Base-by-base conservation (phyloP, 2,113 vertebrate genomes). In the Cyprinus carpio region DNA sequence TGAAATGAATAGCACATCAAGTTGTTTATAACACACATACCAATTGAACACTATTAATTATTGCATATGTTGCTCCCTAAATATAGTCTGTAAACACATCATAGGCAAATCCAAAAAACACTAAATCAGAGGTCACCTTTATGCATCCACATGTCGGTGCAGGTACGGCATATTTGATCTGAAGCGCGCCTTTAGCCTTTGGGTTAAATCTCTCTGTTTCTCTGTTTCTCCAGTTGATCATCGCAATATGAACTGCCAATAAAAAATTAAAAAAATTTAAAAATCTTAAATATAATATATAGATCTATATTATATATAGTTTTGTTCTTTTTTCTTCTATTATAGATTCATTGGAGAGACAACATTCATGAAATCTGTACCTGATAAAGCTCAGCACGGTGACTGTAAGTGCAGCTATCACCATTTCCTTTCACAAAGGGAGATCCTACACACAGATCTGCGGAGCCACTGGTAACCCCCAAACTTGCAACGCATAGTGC, bases 381-480 rank as follows among this genome's bases (percentile, higher is more conserved):
- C 79, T 81, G 79, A 34, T 25, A 40, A 40, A 79, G 7, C 4
- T 75, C 74, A 75, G 43, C 4, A 77, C 8, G 51, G 20, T n/a
- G 69, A 74, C 13, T 74, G 29, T 37, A 56, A 20, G 15, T 54
- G 56, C 34, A 27, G 23, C 15, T 29, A 23, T 81, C 79, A 49
- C 10, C 15, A 6, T 65, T 81, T 31, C 34, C 58, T 15, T 31
- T 37, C 76, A 43, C 16, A 13, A n/a, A 40, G 34, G 56, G 34
- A 62, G 56, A 62, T 80, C 15, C 58, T 37, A 15, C 60, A 84
- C 91, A 93, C 9, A 92, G 91, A 6, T 88, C 87, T 87, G 89
- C 91, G 72, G 18, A 34, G 12, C 69, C 11, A 75, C 12, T 23
- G 46, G n/a, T n/a, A 27, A 51, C 16, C n/a, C n/a, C n/a, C n/a